Base-by-base conservation (phyloP, 2,888 invertebrate species). In the Seira ritae region DNA sequence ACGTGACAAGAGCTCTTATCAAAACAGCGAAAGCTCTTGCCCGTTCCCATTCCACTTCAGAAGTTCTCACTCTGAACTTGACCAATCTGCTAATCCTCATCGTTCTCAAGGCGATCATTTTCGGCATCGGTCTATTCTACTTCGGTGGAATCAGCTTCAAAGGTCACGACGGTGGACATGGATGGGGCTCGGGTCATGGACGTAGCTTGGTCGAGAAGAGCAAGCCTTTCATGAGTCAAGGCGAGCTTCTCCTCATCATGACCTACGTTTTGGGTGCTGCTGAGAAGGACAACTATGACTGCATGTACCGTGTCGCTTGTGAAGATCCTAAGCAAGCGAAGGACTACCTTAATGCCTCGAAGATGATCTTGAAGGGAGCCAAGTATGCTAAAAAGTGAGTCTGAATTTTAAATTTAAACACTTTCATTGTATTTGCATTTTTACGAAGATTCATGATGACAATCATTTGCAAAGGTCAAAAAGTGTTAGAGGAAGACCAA, bases 11-110 rank as follows among this genome's bases (percentile, higher is more conserved):
- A 74, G 87, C 87, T 55, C 67, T 89, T 22, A 84, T 89, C 70
- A 87, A 87, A 82, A 87, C 87, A 8, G 88, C 87, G 8, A 87
- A 86, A 65, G 89, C 88, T 50, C 76, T 89, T 17, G 89, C 89
- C 31, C 84, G 89, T 12, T 88, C 89, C 42, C 86, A 87, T 62
- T 87, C 87, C 17, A 88, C 88, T 67, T 90, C 90, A 0, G 91
- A 94, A 94, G 94, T 96, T 1, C 91, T 96, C 67, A 96, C 96
- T 89, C 91, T 96, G 74, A 96, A 96, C 91, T 91, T 96, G 80
- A 96, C 96, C 0, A 96, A 96, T 90, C 91, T 96, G 85, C 92
- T 96, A 68, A 94, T 96, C 84, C 92, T 96, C 78, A 92, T 96
- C 71, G 93, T 97, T 37, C 91, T 97, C 84, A 96, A 96, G 91